Conservation (phyloP, 1,140 invertebrate genomes). For the Pseudomyrmex dendroicus region DNA sequence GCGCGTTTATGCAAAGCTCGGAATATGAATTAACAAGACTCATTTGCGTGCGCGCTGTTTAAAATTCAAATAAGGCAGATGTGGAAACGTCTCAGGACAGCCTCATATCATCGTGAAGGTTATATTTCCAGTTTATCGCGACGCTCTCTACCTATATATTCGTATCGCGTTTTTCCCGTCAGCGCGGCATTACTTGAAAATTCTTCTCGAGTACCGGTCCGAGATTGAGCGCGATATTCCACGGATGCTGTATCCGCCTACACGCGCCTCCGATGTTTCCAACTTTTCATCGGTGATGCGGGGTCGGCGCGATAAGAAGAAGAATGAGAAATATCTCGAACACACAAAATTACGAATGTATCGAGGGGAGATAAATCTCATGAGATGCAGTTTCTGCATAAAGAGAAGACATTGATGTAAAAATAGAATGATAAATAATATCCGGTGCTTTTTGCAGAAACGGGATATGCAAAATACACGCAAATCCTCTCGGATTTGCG, state of each 20-base stretch:
- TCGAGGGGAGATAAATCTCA: not conserved
- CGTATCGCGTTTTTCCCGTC: constrained; percentile 32
- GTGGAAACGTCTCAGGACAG: constrained; percentile 1
- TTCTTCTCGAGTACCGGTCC: constrained; percentile 1
- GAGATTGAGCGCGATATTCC: constrained; percentile 45
- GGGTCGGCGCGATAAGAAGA: not conserved
- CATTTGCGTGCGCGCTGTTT: constrained; percentile 12
- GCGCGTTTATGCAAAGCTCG: not conserved
- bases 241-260: constrained; percentile 27
- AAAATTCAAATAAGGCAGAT: constrained; percentile 37
- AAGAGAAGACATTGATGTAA: not conserved
- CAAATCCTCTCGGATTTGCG: constrained; percentile 4
- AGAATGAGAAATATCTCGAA: constrained; percentile 39
- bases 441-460: constrained; percentile 7
- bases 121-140: constrained; percentile 52
- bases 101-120: constrained; percentile 31
- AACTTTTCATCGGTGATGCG: constrained; percentile 43
- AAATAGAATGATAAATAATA: not conserved
- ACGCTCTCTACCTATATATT: constrained; percentile 34
- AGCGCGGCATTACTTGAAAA: constrained; percentile 23
- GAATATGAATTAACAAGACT: constrained; percentile 13
- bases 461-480: constrained; percentile 32
- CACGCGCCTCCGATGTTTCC: constrained; percentile 19
- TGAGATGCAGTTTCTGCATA: not conserved
- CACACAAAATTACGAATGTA: not conserved